Conservation (phyloP, 2,113 vertebrate species). For the Willisornis vidua region DNA sequence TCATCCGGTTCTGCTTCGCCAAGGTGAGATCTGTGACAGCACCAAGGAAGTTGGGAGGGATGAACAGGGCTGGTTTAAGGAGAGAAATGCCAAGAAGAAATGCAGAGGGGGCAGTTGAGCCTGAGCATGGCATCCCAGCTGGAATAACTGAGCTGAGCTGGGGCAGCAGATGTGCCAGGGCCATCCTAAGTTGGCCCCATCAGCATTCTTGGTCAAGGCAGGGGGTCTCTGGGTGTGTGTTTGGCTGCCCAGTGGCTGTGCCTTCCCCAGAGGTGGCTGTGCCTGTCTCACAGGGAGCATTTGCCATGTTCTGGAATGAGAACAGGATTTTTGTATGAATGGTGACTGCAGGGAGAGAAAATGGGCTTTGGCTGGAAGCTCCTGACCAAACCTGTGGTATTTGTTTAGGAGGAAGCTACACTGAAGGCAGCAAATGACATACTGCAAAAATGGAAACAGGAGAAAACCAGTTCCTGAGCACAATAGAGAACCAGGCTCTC, state of each 20-base stretch:
- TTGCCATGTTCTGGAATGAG: not conserved
- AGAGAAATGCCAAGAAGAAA: not conserved
- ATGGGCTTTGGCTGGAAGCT: not conserved
- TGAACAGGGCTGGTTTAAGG: not conserved
- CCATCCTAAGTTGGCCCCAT: not conserved
- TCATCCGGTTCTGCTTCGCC: constrained; percentile 91
- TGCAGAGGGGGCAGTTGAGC: not conserved
- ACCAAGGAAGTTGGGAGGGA: not conserved
- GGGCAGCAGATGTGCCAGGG: not conserved
- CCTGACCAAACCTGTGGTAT: not conserved
- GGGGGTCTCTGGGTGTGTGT: not conserved
- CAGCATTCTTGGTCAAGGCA: not conserved
- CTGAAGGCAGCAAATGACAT: constrained; percentile 86
- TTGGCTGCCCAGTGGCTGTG: not conserved
- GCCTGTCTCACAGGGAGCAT: not conserved
- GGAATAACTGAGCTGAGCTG: fast-evolving
- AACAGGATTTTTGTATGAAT: not conserved
- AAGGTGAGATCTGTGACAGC: constrained; percentile 77
- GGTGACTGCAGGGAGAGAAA: not conserved
- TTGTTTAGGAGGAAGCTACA: constrained; percentile 85
- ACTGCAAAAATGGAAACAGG: constrained; percentile 81
- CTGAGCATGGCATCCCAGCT: not conserved
- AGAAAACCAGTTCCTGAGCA: constrained; percentile 6
- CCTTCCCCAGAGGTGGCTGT: not conserved
- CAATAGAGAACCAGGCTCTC: not conserved